Evolutionary conservation across 2,797 vertebrate genomes (phyloP).

Genomic region (Lycodopsis pacificus): DNA sequence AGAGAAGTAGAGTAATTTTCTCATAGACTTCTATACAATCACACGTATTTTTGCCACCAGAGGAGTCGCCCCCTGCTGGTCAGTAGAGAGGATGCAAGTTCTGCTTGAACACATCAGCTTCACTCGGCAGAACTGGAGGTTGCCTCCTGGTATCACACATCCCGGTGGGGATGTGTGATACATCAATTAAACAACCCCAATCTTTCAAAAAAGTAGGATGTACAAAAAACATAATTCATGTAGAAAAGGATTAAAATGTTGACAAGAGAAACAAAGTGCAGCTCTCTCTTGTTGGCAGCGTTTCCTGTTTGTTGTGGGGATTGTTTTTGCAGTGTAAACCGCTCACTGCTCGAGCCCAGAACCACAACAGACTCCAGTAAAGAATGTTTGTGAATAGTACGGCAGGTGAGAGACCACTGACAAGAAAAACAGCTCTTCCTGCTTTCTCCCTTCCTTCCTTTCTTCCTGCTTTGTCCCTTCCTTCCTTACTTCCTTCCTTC

Average conservation of each 20-base stretch:
- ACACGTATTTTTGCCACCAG: no score
- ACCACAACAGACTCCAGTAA: conserved; percentile 4
- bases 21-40: no score
- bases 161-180: neutral
- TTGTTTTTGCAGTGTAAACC: conserved; percentile 3
- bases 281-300: neutral
- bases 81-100: no score
- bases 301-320: neutral
- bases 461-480: conserved; percentile 15
- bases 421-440: conserved; percentile 8
- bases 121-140: no score
- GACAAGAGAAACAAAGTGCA: neutral
- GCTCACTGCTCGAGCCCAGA: neutral
- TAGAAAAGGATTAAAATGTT: neutral
- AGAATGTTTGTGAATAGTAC: neutral
- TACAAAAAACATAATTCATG: neutral
- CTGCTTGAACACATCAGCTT: no score
- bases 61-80: no score
- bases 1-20: no score
- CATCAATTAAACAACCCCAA: neutral
- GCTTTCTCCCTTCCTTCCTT: conserved; percentile 13
- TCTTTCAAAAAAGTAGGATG: neutral
- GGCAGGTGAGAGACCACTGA: conserved; percentile 3
- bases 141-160: no score
- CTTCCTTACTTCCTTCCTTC: neutral